phyloP scores from a whole-genome alignment of 1,140 invertebrate species.

The Eupristina koningsbergeri region DNA sequence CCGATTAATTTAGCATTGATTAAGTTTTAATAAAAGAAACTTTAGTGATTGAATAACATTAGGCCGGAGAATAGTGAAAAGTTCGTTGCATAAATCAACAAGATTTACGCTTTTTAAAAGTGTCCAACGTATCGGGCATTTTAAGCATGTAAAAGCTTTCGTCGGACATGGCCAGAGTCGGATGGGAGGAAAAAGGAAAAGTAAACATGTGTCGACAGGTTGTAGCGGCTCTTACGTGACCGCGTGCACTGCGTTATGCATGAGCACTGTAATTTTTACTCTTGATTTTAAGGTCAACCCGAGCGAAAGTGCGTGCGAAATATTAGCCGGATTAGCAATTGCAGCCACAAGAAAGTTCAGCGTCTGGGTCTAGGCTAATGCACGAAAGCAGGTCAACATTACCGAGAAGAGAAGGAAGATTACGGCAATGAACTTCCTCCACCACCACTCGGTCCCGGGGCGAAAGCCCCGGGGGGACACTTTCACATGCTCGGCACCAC shows the following conservation, averaged over 20 bases:
- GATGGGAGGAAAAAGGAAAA: not conserved
- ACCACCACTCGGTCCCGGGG: conserved; percentile 43
- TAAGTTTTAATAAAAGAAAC: too few species aligned
- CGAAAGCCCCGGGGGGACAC: conserved; percentile 41
- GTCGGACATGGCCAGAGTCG: not conserved
- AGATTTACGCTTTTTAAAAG: too few species aligned
- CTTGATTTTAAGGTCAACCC: conserved; percentile 14
- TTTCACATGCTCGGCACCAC: conserved; percentile 15
- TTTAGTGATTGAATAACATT: too few species aligned
- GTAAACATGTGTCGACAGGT: not conserved
- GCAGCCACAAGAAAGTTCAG: conserved; percentile 52
- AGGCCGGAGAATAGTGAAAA: too few species aligned
- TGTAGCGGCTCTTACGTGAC: not conserved
- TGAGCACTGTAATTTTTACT: not conserved
- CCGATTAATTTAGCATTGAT: too few species aligned
- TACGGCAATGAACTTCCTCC: conserved; percentile 63
- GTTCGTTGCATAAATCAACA: too few species aligned
- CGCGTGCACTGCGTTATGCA: not conserved
- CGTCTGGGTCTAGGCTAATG: conserved; percentile 52
- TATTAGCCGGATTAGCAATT: not conserved
- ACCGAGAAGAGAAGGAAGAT: conserved; percentile 57
- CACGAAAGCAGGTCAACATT: conserved; percentile 48
- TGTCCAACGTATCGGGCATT: too few species aligned
- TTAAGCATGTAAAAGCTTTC: too few species aligned
- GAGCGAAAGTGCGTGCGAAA: not conserved